Conservation (phyloP, 2,113 vertebrate genomes). For the Zeus faber region DNA sequence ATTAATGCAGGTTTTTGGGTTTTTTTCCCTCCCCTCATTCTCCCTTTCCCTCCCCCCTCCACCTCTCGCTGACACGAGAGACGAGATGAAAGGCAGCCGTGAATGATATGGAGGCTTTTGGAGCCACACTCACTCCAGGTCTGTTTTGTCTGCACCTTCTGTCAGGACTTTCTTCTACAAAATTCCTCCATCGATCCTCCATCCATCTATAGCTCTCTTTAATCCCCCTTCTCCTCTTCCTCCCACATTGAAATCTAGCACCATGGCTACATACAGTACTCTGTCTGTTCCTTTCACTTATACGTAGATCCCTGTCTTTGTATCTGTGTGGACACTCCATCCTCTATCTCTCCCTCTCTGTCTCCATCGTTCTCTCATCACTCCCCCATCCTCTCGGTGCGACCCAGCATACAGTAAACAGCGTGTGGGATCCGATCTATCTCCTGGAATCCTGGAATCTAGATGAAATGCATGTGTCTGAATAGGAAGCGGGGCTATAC, state of each 20-base stretch:
- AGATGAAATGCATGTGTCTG: conserved; percentile 50
- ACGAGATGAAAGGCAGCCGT: too few species aligned
- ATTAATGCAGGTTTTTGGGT: conserved; percentile 1
- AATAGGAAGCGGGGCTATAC: conserved; percentile 55
- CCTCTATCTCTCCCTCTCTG: too few species aligned
- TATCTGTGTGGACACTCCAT: too few species aligned
- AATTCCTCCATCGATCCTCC: background rate
- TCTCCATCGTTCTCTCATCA: too few species aligned
- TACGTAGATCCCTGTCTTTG: too few species aligned
- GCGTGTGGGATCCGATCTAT: conserved; percentile 36
- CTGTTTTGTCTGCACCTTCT: background rate
- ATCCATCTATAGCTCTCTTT: background rate
- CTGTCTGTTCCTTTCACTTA: too few species aligned
- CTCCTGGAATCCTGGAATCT: conserved; percentile 36
- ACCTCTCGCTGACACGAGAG: background rate
- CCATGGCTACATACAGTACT: too few species aligned
- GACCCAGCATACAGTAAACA: conserved; percentile 38
- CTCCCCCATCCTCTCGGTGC: conserved; percentile 28
- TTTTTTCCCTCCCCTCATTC: conserved; percentile 7
- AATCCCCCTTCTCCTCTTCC: background rate
- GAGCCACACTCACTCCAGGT: background rate
- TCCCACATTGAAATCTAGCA: too few species aligned
- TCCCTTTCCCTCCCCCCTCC: background rate
- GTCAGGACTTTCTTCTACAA: background rate
- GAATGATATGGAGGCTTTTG: too few species aligned